Evolutionary conservation across 1,140 invertebrate species (phyloP), one percentile per base, ranked within the genome.

Genomic region (Caenorhabditis latens): DNA sequence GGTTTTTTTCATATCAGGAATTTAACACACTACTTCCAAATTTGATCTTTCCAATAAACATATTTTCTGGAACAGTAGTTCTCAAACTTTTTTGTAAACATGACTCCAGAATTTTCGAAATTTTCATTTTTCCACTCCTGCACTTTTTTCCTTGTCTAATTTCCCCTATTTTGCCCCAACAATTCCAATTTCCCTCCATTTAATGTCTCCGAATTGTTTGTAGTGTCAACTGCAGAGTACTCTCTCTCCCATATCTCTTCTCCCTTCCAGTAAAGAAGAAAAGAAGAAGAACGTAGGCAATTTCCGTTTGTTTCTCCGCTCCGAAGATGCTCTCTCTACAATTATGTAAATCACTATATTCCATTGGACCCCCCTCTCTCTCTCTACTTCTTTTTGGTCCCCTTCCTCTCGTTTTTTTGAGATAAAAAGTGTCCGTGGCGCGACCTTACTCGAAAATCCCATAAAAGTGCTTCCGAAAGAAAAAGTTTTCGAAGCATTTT

Each of bases 271-370:
- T 40, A 14, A 32, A 67, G 24, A 67, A 67, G 40, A 42, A 65
- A 65, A 65, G 14, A 40, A 67, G 63, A 67, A 40, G 63, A 67
- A 67, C 63, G 63, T 42, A 67, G 63, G 63, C 63, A 67, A 67
- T 67, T 67, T 67, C 63, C 63, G 63, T 67, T 67, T 19, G 32
- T 6, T 61, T 16, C 21, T n/a, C 57, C n/a, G 16, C 9, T 4
- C 57, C n/a, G 32, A 32, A 32, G 32, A 32, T 61, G 19, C 21
- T 61, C 57, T 61, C n/a, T 32, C 40, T 32, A 9, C 63, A 67
- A 67, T 67, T 67, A 67, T 67, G 63, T 40, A 67, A 67, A 67
- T 67, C 9, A 67, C 24, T 67, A 67, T 67, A 67, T 61, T 61
- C 58, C n/a, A 61, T 21, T 61, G 13, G 0, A n/a, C n/a, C 21